Evolutionary conservation across 2,888 invertebrate genomes (phyloP).

Genomic region (Drosophila mulleri): DNA sequence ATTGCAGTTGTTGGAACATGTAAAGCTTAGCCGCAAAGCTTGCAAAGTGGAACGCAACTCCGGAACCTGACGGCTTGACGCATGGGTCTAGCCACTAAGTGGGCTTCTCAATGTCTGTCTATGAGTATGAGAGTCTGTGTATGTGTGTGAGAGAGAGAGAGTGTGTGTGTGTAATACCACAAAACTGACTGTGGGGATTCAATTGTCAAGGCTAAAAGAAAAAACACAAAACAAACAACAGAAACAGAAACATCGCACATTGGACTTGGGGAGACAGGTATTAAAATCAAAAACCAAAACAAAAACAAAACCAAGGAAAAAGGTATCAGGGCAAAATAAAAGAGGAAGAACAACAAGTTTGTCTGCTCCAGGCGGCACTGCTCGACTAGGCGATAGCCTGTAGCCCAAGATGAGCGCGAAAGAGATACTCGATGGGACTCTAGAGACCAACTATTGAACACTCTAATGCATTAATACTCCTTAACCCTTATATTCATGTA

Average conservation of each 20-base stretch:
- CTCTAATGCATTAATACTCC: too few relatives aligned
- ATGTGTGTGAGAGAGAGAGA: neutral
- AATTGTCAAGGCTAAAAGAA: conserved; percentile 60
- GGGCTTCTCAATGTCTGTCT: conserved; percentile 49
- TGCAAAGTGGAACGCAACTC: conserved; percentile 50
- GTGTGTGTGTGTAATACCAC: conserved; percentile 19
- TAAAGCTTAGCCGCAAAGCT: conserved; percentile 63
- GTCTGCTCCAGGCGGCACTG: neutral
- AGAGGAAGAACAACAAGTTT: conserved; percentile 8
- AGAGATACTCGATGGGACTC: neutral
- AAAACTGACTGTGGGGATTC: conserved; percentile 44
- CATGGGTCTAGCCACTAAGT: conserved; percentile 62
- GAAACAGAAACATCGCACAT: conserved; percentile 14
- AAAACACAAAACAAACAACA: conserved; percentile 13
- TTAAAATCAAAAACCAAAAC: conserved; percentile 42
- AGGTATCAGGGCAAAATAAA: neutral
- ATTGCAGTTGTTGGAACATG: conserved; percentile 39
- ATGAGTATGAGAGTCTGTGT: neutral
- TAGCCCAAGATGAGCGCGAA: neutral
- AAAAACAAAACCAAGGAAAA: neutral
- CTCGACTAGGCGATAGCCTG: neutral
- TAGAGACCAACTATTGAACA: too few relatives aligned
- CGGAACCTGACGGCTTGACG: conserved; percentile 56
- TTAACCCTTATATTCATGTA: neutral
- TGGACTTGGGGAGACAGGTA: conserved; percentile 42